A percentile compares a stretch with the other conserved stretches of the same genome.
Evolutionary conservation across 1,140 invertebrate genomes (phyloP).

Genomic region (Venustaconcha ellipsiformis): DNA sequence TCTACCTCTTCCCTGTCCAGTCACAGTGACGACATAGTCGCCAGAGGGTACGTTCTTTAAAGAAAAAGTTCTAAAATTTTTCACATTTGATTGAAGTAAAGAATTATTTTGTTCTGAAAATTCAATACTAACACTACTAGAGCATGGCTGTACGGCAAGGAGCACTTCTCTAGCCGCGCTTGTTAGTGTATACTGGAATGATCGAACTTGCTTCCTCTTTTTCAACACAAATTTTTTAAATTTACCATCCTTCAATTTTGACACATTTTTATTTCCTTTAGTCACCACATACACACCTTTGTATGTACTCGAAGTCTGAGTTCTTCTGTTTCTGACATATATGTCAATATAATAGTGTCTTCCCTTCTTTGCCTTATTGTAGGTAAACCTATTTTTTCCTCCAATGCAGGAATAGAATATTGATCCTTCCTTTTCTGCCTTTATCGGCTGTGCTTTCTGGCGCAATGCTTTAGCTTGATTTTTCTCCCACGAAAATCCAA

Average conservation of each 20-base stretch:
- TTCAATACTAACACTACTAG: constrained; percentile 18
- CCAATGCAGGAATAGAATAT: constrained; percentile 59
- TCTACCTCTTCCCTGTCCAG: no score
- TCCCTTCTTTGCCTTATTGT: constrained; percentile 40
- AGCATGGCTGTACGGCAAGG: constrained; percentile 24
- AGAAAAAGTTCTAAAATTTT: constrained; percentile 37
- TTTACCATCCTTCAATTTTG: constrained; percentile 40
- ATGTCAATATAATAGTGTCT: constrained; percentile 65
- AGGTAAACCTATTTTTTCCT: constrained; percentile 54
- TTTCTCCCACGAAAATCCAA: constrained; percentile 57
- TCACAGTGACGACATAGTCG: constrained; percentile 45
- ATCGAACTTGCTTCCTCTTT: constrained; percentile 13
- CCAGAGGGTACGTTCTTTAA: constrained; percentile 44
- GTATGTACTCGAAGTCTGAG: constrained; percentile 54
- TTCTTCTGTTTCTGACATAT: constrained; percentile 54
- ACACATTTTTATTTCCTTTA: constrained; percentile 28
- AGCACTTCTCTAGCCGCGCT: constrained; percentile 17
- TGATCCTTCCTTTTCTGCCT: constrained; percentile 29
- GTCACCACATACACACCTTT: constrained; percentile 47
- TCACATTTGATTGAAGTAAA: constrained; percentile 16
- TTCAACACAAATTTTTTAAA: constrained; percentile 39
- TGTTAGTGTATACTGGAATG: constrained; percentile 22
- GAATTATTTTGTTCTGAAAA: constrained; percentile 20
- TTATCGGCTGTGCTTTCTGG: constrained; percentile 37
- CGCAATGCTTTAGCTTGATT: constrained; percentile 23